Conservation (phyloP, 2,888 invertebrate species). For the Camponotus fellah region DNA sequence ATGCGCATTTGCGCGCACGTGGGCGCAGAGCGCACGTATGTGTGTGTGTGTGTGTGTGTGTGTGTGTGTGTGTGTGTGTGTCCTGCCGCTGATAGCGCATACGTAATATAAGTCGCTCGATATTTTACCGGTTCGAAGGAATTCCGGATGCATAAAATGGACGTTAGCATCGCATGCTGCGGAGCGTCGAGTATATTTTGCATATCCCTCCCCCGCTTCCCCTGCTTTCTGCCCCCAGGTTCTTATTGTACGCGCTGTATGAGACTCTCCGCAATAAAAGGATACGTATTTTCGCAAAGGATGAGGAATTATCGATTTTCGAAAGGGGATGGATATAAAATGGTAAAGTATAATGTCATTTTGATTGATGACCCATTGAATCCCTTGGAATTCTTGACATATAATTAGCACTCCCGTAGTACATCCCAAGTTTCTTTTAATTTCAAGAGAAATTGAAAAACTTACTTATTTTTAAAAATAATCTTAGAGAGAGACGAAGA, state of each 20-base stretch:
- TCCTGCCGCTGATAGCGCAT: conserved; percentile 73
- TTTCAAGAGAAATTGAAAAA: neutral
- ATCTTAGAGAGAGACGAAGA: neutral
- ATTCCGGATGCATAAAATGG: conserved; percentile 83
- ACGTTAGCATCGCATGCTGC: conserved; percentile 80
- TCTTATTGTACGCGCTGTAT: conserved; percentile 43
- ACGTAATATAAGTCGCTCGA: conserved; percentile 80
- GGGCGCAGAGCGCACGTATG: conserved; percentile 54
- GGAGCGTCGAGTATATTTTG: conserved; percentile 78
- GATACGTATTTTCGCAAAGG: conserved; percentile 60
- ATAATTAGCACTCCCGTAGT: neutral
- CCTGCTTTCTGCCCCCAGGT: conserved; percentile 53
- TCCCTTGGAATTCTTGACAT: neutral
- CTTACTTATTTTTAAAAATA: neutral
- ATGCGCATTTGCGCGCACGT: conserved; percentile 7
- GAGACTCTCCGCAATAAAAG: conserved; percentile 74
- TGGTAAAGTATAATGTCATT: neutral
- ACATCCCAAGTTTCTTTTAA: neutral
- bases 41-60: conserved; percentile 59
- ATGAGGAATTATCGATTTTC: conserved; percentile 19
- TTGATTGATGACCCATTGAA: neutral
- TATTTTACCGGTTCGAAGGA: conserved; percentile 82
- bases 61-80: conserved; percentile 60
- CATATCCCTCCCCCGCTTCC: conserved; percentile 73
- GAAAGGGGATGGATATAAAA: neutral